A percentile compares a stretch with the other conserved stretches of the same genome.
These are phyloP conservation scores for Chymomyza amoena DNA, from an alignment of 2,888 invertebrate species.

Conservation along the genomic window DNA sequence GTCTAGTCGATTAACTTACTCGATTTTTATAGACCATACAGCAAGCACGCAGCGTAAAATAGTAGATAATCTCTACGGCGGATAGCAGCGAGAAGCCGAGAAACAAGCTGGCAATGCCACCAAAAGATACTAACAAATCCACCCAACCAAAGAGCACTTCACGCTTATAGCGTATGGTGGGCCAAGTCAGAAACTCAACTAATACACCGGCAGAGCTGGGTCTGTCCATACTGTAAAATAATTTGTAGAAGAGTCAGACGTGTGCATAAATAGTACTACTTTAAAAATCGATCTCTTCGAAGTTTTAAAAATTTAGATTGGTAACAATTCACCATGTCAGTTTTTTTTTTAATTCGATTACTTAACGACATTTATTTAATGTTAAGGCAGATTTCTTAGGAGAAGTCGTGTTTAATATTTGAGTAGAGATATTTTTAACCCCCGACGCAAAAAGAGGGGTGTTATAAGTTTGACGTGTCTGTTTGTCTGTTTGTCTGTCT, in stretches of 20 bases:
- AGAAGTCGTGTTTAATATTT: too few relatives aligned
- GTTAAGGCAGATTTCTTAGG: too few relatives aligned
- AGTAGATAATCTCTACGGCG: conserved; percentile 87
- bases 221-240: conserved; percentile 40
- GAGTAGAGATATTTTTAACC: too few relatives aligned
- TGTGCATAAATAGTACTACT: too few relatives aligned
- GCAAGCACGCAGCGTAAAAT: conserved; percentile 84
- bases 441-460: too few relatives aligned
- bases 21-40: conserved; percentile 78
- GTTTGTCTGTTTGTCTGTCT: too few relatives aligned
- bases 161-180: conserved; percentile 84
- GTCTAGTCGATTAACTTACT: conserved; percentile 44
- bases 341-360: too few relatives aligned
- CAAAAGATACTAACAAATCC: conserved; percentile 83
- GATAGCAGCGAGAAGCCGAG: conserved; percentile 87
- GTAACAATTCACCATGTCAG: too few relatives aligned
- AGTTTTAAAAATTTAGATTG: too few relatives aligned
- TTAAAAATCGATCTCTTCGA: too few relatives aligned
- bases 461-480: too few relatives aligned
- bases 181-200: conserved; percentile 86
- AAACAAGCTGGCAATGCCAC: conserved; percentile 81
- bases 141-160: conserved; percentile 92
- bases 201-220: conserved; percentile 63
- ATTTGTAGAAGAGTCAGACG: not conserved
- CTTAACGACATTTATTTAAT: too few relatives aligned